phyloP scores from a whole-genome alignment of 2,113 vertebrate species.

The Okapia johnstoni region DNA sequence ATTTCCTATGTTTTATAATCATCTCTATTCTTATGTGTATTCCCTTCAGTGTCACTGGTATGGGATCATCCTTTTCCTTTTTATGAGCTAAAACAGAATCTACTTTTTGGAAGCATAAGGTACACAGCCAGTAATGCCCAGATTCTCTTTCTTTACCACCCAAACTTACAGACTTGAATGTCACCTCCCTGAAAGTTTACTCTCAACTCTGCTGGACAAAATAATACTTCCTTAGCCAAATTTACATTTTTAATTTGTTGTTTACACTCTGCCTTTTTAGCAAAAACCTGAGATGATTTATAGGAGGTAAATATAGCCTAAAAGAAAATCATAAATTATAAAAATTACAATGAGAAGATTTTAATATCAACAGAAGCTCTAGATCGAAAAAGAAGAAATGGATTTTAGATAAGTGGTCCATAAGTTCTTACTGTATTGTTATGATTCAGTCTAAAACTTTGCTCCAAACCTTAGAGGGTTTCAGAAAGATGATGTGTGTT shows the following conservation, averaged over 20 bases:
- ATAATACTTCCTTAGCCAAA: not conserved
- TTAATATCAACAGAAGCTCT: not conserved
- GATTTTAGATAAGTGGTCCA: not conserved
- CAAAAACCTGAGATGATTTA: not conserved
- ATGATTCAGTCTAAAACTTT: not conserved
- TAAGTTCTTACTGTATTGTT: not conserved
- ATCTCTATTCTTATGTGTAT: not conserved
- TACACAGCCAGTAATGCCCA: not conserved
- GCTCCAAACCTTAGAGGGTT: not conserved
- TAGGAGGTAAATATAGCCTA: not conserved
- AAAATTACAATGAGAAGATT: not conserved
- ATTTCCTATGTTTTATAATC: not conserved
- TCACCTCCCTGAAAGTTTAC: not conserved
- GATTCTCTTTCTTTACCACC: not conserved
- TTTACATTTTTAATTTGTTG: not conserved
- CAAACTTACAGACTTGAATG: not conserved
- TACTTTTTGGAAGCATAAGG: not conserved
- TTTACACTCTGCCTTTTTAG: not conserved
- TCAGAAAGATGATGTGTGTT: not conserved
- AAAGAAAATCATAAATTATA: not conserved
- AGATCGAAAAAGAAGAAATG: conserved; percentile 14
- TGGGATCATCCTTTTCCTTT: not conserved
- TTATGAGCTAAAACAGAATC: not conserved
- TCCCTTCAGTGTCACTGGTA: not conserved
- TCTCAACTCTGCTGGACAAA: not conserved